phyloP scores from a whole-genome alignment of 64 coral and sea anemone species.

The Trachythela sp. region DNA sequence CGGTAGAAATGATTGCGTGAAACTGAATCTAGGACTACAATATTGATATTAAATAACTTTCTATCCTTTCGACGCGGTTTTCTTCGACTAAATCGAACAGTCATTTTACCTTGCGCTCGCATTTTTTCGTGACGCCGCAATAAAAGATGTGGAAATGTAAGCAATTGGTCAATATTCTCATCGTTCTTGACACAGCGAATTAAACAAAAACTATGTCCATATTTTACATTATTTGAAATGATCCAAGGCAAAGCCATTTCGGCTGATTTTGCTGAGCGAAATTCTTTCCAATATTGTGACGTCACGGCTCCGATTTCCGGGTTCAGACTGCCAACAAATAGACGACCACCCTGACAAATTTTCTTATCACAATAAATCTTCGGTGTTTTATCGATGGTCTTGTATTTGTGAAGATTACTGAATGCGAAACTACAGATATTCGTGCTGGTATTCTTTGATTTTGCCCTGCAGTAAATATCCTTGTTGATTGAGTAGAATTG shows the following conservation, averaged over 20 bases:
- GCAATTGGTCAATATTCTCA: background rate
- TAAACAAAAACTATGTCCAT: background rate
- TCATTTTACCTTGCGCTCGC: background rate
- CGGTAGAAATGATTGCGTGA: conserved; percentile 69
- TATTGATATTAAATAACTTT: conserved; percentile 52
- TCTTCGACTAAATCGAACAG: background rate
- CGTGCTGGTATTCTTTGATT: background rate
- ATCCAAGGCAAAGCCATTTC: background rate
- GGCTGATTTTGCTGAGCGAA: background rate
- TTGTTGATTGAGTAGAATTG: background rate
- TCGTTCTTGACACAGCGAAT: background rate
- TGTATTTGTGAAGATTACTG: background rate
- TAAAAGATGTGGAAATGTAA: background rate
- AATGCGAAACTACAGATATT: background rate
- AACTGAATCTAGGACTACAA: conserved; percentile 60
- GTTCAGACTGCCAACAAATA: background rate
- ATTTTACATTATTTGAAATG: background rate
- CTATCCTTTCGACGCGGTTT: background rate
- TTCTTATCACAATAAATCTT: background rate
- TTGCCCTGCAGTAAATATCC: background rate
- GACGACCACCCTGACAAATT: background rate
- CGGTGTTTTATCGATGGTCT: background rate
- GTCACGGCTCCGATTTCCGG: background rate
- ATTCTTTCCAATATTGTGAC: background rate
- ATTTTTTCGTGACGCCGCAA: background rate